A percentile compares a stretch with the other conserved stretches of the same genome.
Evolutionary conservation across 2,888 invertebrate species (phyloP).

Genomic region (Teleiodes luculella): DNA sequence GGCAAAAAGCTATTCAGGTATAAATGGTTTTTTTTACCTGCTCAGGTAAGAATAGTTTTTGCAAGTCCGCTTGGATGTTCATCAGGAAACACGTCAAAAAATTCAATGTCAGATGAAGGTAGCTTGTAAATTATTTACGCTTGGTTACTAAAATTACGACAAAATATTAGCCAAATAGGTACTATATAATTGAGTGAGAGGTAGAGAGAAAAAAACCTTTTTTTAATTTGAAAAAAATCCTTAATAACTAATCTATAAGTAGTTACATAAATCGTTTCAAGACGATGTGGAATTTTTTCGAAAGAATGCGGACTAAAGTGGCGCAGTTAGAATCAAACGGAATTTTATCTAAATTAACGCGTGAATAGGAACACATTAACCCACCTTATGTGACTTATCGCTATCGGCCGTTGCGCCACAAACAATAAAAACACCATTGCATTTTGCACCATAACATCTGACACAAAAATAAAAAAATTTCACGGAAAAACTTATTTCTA

Average conservation of each 20-base stretch:
- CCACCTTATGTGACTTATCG: conserved; percentile 37
- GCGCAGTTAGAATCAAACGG: conserved; percentile 11
- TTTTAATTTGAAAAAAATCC: too few species aligned
- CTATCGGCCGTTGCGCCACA: conserved; percentile 22
- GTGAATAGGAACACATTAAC: conserved; percentile 39
- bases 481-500: conserved; percentile 1
- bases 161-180: neutral
- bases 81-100: neutral
- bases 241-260: too few species aligned
- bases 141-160: too few species aligned
- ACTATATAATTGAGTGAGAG: neutral
- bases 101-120: conserved; percentile 2
- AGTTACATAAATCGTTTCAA: too few species aligned
- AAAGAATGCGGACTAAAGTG: neutral
- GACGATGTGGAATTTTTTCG: too few species aligned
- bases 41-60: neutral
- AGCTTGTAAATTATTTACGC: neutral
- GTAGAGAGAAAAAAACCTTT: neutral
- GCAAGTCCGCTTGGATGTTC: neutral
- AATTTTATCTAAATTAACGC: conserved; percentile 40
- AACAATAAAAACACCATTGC: conserved; percentile 24
- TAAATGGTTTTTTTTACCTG: too few species aligned
- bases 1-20: too few species aligned
- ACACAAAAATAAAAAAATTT: conserved; percentile 7
- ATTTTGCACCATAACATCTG: conserved; percentile 9